Evolutionary conservation across 1,140 invertebrate species (phyloP).

Genomic region (Caenorhabditis tropicalis): DNA sequence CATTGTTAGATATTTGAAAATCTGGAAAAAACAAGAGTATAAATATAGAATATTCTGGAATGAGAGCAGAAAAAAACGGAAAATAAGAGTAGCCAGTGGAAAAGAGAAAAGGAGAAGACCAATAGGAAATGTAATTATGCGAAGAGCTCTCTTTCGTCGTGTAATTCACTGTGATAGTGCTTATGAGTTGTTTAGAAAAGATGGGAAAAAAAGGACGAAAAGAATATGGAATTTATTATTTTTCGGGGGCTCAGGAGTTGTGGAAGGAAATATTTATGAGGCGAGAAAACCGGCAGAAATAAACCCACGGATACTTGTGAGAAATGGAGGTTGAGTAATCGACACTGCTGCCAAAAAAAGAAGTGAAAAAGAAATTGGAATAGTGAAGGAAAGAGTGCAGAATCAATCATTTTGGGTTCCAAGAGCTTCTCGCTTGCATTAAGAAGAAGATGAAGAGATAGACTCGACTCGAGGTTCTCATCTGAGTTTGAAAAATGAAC

Average conservation of each 20-base stretch:
- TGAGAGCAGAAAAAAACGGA: not conserved
- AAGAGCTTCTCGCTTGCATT: not conserved
- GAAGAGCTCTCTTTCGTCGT: not conserved
- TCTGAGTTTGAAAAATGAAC: slow-evolving; percentile 28
- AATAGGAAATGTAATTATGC: slow-evolving; percentile 27
- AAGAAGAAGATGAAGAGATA: not conserved
- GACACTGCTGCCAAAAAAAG: not conserved
- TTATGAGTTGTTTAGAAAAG: not conserved
- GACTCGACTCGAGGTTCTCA: not conserved
- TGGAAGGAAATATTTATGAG: slow-evolving; percentile 27
- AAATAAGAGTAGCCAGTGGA: not conserved
- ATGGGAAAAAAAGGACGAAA: not conserved
- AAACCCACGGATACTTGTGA: slow-evolving; percentile 2
- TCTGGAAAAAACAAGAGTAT: not conserved
- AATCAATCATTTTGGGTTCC: not conserved
- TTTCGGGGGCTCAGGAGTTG: slow-evolving; percentile 22
- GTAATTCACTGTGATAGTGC: not conserved
- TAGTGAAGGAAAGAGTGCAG: not conserved
- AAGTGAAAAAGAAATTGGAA: too few species aligned
- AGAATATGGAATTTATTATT: slow-evolving; percentile 33
- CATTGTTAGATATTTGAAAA: not conserved
- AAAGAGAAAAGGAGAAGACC: not conserved
- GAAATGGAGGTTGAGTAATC: slow-evolving; percentile 29
- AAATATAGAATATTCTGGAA: not conserved
- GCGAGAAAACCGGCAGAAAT: not conserved